Base-by-base conservation (phyloP, 2,888 invertebrate species). In the Notocelia uddmanniana region DNA sequence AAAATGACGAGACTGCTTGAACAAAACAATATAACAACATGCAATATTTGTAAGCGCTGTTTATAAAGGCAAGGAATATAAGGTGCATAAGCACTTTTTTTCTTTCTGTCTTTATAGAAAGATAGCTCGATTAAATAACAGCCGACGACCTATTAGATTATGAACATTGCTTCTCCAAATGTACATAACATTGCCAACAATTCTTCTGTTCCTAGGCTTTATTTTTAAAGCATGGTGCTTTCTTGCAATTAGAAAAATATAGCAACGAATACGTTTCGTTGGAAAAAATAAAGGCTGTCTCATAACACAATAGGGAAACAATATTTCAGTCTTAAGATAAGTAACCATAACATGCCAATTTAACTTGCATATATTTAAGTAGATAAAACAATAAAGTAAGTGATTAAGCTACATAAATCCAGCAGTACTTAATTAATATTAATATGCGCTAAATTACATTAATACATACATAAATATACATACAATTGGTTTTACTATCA, bases 381-480 rank as follows among this genome's bases (percentile, higher is more conserved):
- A 45, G 54, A 52, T 41, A 37, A 60, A 60, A 68, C 62, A 72
- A 50, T 68, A 67, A 45, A 67, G 71, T 34, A 60, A 52, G 52
- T 41, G 68, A 68, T 45, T 50, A 73, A 63, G 37, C 26, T 41
- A 67, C 74, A 79, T 79, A 83, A 83, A 81, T 82, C 81, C 82
- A 85, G 83, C 81, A 83, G 81, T 82, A 79, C 79, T 80, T 79
- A 79, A 77, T 79, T 80, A 79, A 75, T 80, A 78, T 79, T 72
- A 82, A 84, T 82, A 85, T 81, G 77, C 80, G 73, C 83, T 86
- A 73, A 50, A 59, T 45, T 67, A 69, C 64, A 68, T 71, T 62
- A 57, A 68, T 55, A 66, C 67, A 72, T 88, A 86, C 83, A 86
- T 86, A 88, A 83, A 86, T 86, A 86, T 86, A 86, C 85, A 89